A percentile compares a stretch with the other conserved stretches of the same genome.
phyloP scores from a whole-genome alignment of 2,888 invertebrate genomes.

The Netelia fuscicornis region DNA sequence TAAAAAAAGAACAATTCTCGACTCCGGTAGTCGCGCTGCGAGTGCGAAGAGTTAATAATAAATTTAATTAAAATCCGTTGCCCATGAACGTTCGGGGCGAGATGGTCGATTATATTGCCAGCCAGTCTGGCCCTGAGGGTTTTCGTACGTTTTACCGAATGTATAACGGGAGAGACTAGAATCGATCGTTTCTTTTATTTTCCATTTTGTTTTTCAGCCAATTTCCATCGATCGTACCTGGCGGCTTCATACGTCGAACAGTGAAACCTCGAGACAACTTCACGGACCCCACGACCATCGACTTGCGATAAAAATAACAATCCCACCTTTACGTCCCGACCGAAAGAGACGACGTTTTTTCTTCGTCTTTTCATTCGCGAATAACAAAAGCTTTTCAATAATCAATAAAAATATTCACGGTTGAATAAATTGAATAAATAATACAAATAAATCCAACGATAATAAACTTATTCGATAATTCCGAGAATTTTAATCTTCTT shows the following conservation, averaged over 20 bases:
- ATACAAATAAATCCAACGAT: too few relatives aligned
- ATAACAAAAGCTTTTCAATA: too few relatives aligned
- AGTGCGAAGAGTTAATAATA: slow-evolving; percentile 29
- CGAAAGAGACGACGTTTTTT: too few relatives aligned
- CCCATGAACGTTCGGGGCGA: neutral
- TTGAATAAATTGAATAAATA: too few relatives aligned
- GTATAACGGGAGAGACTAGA: neutral
- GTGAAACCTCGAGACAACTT: neutral
- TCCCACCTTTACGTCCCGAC: too few relatives aligned
- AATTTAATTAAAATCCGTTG: slow-evolving; percentile 36
- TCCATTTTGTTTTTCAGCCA: neutral
- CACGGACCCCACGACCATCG: neutral
- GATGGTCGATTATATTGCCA: neutral
- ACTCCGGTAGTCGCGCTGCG: neutral
- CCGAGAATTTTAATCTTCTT: too few relatives aligned
- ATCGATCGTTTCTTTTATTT: neutral
- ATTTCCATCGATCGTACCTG: neutral
- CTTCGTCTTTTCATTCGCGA: too few relatives aligned
- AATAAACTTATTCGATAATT: too few relatives aligned
- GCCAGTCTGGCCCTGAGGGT: neutral
- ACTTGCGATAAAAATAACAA: neutral
- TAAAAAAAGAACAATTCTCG: neutral
- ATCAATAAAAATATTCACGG: too few relatives aligned
- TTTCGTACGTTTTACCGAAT: neutral
- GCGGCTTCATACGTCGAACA: neutral